These are phyloP conservation scores for Dipus sagitta DNA, from an alignment of 2,797 vertebrate genomes.

Conservation along the genomic window DNA sequence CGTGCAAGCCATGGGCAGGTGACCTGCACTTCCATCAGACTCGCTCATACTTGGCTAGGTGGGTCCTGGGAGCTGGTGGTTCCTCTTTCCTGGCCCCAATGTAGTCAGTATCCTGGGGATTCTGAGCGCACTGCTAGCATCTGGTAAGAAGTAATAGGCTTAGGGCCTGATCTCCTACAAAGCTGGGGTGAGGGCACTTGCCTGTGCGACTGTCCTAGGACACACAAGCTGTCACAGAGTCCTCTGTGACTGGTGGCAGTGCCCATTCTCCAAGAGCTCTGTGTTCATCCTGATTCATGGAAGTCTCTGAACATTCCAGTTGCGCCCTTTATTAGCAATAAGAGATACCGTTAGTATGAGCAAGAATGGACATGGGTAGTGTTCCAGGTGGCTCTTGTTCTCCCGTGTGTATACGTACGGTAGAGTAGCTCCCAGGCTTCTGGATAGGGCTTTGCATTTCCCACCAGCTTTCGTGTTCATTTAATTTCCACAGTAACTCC, in stretches of 20 bases:
- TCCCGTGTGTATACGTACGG: accelerated
- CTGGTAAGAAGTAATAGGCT: conserved; percentile 53
- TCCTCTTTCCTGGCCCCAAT: conserved; percentile 1
- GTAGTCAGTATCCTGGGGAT: background rate
- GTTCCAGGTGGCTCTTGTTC: background rate
- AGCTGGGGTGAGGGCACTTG: background rate
- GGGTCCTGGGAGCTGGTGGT: background rate
- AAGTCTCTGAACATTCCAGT: background rate
- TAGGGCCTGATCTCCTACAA: conserved; percentile 48
- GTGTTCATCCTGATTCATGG: conserved; percentile 32
- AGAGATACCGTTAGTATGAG: background rate
- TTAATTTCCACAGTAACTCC: background rate
- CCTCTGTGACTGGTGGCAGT: background rate
- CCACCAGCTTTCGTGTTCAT: background rate
- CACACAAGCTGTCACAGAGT: background rate
- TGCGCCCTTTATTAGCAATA: conserved; percentile 11
- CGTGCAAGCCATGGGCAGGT: background rate
- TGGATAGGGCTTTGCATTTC: background rate
- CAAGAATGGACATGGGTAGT: background rate
- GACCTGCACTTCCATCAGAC: accelerated
- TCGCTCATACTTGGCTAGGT: background rate
- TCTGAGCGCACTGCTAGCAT: background rate
- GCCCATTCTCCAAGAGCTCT: background rate
- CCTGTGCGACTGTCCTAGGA: conserved; percentile 9
- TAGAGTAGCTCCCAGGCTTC: background rate